Evolutionary conservation across 2,797 vertebrate genomes (phyloP), one percentile per base, ranked within the genome.

Genomic region (Vireo griseus): DNA sequence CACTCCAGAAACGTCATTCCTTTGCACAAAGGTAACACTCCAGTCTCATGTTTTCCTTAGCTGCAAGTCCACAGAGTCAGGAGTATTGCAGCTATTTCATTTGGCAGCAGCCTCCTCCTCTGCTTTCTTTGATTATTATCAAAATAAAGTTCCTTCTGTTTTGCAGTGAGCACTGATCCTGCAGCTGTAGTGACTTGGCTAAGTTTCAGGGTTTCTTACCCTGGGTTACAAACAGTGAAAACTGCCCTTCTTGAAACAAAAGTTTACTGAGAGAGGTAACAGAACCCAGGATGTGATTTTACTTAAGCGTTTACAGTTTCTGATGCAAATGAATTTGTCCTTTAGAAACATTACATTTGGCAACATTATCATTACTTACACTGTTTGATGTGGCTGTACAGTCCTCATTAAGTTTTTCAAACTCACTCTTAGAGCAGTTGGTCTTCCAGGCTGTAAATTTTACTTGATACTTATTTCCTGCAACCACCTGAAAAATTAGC

Each of bases 371-470:
- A 4, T 47, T 86, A 97, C 97, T 98, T 94, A 98, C 98, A 2
- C 92, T 93, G 33, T 20, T 2, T 25, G 26, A 18, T 22, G 42
- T 61, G 72, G 15, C 24, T 51, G 45, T 37, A 63, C 97, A 98
- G 15, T 58, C 68, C 62, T 94, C 69, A 3, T 8, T 48, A 57
- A 97, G 31, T 37, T 94, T 77, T 74, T 77, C 33, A 4, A 95
- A 75, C 8, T 78, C 94, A 39, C 58, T 50, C 65, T 98, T 98
- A 58, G 98, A 96, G 92, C 97, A 98, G 25, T 94, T 97, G 67
- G 97, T 98, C 89, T 94, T 95, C 42, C 5, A 37, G 61, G 94
- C 16, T 10, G 0, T 22, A 82, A 98, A 98, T 12, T 5, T 21
- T 44, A 97, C 37, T 17, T 0, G 13, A 76, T 89, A 98, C 0